These are phyloP conservation scores for Pelecanus crispus DNA, from an alignment of 2,113 vertebrate species.

Conservation along the genomic window DNA sequence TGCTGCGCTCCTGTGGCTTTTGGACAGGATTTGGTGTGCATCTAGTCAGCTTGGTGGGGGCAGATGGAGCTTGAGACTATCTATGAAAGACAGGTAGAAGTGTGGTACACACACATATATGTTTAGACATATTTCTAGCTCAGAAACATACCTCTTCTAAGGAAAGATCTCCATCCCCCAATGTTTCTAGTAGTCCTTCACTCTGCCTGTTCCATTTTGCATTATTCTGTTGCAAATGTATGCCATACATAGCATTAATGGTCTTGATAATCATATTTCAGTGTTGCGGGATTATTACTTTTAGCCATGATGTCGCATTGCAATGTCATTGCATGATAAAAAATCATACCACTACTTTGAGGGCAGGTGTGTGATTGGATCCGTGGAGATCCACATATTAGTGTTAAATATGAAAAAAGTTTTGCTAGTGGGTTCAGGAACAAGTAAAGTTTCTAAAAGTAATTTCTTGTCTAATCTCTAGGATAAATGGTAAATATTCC, in stretches of 20 bases:
- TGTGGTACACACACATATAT: accelerated
- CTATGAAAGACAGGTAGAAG: neutral
- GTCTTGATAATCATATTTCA: neutral
- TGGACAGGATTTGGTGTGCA: neutral
- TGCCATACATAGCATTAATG: neutral
- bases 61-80: neutral
- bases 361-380: neutral
- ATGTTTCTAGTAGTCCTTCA: neutral
- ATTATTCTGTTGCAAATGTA: neutral
- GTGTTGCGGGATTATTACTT: neutral
- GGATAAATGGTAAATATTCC: neutral
- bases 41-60: neutral
- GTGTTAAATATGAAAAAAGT: neutral
- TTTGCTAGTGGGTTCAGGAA: neutral
- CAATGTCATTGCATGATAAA: neutral
- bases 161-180: neutral
- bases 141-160: neutral
- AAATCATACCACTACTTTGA: neutral
- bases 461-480: neutral
- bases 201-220: neutral
- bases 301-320: neutral
- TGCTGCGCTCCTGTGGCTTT: neutral
- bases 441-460: neutral
- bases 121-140: neutral
- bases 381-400: neutral